These are phyloP conservation scores for Lemur catta DNA, from an alignment of 2,797 vertebrate genomes.

Conservation along the genomic window DNA sequence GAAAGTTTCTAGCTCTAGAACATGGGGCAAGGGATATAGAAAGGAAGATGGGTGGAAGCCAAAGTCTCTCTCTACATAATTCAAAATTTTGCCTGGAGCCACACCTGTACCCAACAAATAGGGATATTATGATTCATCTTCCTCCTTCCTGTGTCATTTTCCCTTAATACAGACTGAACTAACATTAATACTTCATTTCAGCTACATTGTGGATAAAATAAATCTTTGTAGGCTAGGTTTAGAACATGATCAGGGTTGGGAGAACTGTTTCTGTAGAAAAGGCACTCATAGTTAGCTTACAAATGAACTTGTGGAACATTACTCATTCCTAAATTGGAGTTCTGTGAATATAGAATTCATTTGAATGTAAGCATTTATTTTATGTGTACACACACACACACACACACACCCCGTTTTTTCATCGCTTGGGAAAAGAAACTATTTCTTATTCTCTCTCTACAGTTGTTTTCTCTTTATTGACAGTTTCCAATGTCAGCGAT, in stretches of 20 bases:
- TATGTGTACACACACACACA: background rate
- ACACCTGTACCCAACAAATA: background rate
- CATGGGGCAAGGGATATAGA: background rate
- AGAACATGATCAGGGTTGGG: background rate
- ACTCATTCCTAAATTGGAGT: background rate
- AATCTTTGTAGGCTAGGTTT: background rate
- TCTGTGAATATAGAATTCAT: background rate
- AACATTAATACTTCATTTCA: background rate
- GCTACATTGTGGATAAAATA: background rate
- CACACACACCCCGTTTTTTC: background rate
- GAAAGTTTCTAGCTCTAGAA: background rate
- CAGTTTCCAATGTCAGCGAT: background rate
- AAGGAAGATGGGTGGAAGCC: background rate
- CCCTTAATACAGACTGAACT: background rate
- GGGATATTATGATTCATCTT: background rate
- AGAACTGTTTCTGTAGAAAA: conserved; percentile 2
- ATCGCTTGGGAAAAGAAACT: background rate
- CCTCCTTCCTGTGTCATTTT: background rate
- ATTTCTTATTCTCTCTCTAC: background rate
- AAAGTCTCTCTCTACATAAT: background rate
- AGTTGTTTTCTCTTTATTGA: background rate
- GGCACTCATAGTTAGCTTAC: background rate
- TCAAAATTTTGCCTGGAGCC: background rate
- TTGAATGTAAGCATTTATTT: background rate
- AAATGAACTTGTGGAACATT: background rate